A percentile compares a stretch with the other conserved stretches of the same genome.
Evolutionary conservation across 2,113 vertebrate species (phyloP).

Genomic region (Raja brachyura): DNA sequence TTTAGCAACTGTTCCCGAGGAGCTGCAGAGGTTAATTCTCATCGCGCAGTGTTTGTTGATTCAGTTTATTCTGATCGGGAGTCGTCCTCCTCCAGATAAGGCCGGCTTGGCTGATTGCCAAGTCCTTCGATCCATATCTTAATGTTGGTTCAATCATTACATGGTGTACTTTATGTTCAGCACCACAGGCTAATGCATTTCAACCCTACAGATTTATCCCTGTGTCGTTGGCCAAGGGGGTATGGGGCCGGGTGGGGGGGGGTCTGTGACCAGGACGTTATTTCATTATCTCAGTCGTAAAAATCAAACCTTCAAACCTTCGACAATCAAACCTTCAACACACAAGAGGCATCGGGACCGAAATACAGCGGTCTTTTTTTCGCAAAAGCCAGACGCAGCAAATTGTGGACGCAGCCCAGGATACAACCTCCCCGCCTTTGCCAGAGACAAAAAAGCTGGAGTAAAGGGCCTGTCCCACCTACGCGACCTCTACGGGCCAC

Average conservation of each 20-base stretch:
- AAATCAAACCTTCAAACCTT: background rate
- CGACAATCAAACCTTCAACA: too few species aligned
- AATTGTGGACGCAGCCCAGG: too few species aligned
- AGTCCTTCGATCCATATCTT: background rate
- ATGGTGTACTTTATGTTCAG: background rate
- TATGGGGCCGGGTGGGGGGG: background rate
- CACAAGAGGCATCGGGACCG: background rate
- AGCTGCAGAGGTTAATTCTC: background rate
- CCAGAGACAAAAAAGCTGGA: too few species aligned
- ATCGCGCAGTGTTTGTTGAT: background rate
- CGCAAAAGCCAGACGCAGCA: too few species aligned
- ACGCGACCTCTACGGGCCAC: too few species aligned
- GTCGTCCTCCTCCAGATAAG: background rate
- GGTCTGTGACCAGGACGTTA: too few species aligned
- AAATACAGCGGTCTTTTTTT: background rate
- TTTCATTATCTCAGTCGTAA: background rate
- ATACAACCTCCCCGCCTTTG: too few species aligned
- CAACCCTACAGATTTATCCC: background rate
- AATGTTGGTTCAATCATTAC: background rate
- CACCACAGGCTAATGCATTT: background rate
- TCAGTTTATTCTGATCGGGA: background rate
- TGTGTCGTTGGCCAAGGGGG: background rate
- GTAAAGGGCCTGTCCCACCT: too few species aligned
- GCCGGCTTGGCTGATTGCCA: background rate
- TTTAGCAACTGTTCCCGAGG: background rate